phyloP scores from a whole-genome alignment of 2,888 invertebrate species.

The Boloria selene region DNA sequence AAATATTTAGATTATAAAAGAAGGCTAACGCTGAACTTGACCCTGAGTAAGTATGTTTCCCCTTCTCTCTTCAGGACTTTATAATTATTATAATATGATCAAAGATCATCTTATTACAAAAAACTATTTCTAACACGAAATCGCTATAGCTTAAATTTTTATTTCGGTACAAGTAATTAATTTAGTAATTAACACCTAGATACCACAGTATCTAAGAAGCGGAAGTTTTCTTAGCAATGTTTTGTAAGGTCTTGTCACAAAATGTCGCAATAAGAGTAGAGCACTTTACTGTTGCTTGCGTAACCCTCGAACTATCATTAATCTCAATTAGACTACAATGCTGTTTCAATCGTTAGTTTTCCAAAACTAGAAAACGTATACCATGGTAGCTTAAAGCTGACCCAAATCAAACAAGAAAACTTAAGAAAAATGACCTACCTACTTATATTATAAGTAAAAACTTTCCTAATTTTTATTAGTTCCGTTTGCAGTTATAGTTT shows the following conservation, averaged over 20 bases:
- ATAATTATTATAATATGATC: no score
- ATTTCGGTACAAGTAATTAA: neutral
- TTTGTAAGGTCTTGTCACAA: slow-evolving; percentile 34
- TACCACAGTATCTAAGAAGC: slow-evolving; percentile 13
- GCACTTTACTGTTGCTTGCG: slow-evolving; percentile 32
- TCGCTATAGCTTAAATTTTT: slow-evolving; percentile 19
- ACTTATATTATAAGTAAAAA: no score
- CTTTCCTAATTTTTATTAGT: no score
- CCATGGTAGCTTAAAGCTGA: neutral
- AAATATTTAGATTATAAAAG: neutral
- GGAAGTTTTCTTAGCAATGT: slow-evolving; percentile 26
- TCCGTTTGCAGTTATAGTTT: no score
- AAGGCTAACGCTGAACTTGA: neutral
- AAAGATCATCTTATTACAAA: no score
- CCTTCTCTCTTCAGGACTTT: no score
- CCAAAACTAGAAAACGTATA: slow-evolving; percentile 14
- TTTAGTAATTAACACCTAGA: slow-evolving; percentile 2
- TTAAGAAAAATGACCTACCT: no score
- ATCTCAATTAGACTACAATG: slow-evolving; percentile 39
- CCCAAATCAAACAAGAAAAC: no score
- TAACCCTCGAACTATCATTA: slow-evolving; percentile 37
- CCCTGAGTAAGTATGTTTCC: no score
- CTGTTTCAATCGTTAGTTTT: slow-evolving; percentile 30
- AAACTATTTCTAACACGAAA: no score
- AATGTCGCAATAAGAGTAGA: slow-evolving; percentile 34